Conservation (phyloP, 64 coral and sea anemone genomes). For the Montipora sp. region DNA sequence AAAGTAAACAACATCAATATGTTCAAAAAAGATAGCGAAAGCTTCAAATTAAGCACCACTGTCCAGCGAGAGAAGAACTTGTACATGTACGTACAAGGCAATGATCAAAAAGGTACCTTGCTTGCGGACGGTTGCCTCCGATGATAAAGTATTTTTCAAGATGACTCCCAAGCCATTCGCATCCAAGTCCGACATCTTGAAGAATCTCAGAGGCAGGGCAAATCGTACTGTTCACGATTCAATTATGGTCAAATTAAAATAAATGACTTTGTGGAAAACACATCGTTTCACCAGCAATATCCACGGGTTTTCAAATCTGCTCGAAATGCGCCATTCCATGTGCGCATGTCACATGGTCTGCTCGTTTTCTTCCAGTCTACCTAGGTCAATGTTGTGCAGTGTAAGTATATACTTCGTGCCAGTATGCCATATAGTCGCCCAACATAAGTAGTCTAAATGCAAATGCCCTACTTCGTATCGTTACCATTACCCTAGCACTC, state of each 20-base stretch:
- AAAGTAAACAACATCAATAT: too few species aligned
- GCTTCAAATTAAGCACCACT: too few species aligned
- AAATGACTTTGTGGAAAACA: background rate
- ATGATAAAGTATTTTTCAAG: conserved; percentile 84
- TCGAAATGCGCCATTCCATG: conserved; percentile 29
- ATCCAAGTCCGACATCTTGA: conserved; percentile 57
- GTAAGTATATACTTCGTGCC: too few species aligned
- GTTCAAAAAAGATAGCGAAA: too few species aligned
- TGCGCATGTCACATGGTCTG: conserved; percentile 21
- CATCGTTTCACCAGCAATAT: background rate
- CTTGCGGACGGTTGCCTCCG: conserved; percentile 76
- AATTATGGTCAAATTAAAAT: background rate
- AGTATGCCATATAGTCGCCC: too few species aligned
- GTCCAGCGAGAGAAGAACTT: background rate
- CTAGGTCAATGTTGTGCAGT: background rate
- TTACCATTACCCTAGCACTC: too few species aligned
- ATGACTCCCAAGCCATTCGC: conserved; percentile 69
- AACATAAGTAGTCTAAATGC: too few species aligned
- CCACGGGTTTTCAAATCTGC: conserved; percentile 25
- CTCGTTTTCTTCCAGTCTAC: conserved; percentile 6
- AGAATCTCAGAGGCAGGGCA: background rate
- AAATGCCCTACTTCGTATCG: too few species aligned
- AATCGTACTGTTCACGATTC: background rate
- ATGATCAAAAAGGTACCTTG: conserved; percentile 65
- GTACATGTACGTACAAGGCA: background rate